phyloP scores from a whole-genome alignment of 2,113 vertebrate genomes.

The Mus musculus region DNA sequence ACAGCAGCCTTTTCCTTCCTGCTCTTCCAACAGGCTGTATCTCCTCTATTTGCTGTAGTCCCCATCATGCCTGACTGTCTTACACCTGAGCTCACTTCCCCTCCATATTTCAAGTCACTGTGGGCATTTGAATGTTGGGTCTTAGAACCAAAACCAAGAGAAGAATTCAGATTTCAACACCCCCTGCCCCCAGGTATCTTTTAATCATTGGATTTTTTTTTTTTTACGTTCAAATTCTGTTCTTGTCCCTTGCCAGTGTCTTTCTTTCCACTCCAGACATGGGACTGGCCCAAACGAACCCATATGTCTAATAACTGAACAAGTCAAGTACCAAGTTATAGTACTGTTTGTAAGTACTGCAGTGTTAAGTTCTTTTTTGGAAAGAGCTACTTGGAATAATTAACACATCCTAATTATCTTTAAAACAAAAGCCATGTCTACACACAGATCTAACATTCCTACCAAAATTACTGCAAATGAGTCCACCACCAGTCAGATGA shows the following conservation, averaged over 20 bases:
- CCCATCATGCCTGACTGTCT: neutral
- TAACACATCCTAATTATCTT: neutral
- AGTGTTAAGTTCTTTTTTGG: neutral
- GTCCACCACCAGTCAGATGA: neutral
- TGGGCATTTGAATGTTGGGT: neutral
- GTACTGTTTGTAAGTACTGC: neutral
- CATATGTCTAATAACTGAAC: neutral
- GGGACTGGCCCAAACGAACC: neutral
- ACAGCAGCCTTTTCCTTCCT: neutral
- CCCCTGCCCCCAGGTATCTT: neutral
- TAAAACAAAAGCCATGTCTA: neutral
- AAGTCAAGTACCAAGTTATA: neutral
- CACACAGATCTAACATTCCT: neutral
- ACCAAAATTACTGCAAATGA: neutral
- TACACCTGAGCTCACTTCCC: neutral
- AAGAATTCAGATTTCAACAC: neutral
- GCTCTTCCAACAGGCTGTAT: neutral
- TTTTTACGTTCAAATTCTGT: neutral
- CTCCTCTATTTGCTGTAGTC: neutral
- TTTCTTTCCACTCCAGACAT: neutral
- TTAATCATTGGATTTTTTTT: neutral
- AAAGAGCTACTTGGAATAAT: neutral
- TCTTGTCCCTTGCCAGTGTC: neutral
- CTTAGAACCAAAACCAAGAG: neutral
- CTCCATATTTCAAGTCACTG: neutral